These are phyloP conservation scores for Syngnathus rostellatus DNA, from an alignment of 2,797 vertebrate species.

Conservation along the genomic window DNA sequence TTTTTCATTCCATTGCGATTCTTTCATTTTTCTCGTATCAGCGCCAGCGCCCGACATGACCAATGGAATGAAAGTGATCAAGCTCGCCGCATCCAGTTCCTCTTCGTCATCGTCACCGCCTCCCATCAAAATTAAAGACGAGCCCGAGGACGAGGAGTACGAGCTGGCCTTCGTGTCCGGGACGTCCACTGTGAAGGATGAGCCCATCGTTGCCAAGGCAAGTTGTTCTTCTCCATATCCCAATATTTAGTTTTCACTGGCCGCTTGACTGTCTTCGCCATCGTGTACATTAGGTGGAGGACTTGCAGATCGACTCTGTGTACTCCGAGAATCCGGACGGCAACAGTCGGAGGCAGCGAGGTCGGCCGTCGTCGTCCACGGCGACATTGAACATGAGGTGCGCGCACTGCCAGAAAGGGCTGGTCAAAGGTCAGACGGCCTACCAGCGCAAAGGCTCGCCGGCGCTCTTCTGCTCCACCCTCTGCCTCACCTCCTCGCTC, in stretches of 20 bases:
- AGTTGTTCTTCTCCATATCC: constrained; percentile 14
- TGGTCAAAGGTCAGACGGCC: constrained; percentile 93
- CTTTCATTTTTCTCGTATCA: constrained; percentile 11
- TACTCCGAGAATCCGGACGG: constrained; percentile 76
- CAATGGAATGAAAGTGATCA: constrained; percentile 48
- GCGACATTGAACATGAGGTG: constrained; percentile 62
- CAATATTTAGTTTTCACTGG: too few relatives aligned
- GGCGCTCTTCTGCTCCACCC: constrained; percentile 91
- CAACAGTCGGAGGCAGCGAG: constrained; percentile 20
- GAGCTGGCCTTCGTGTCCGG: constrained; percentile 80
- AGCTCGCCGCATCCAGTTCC: constrained; percentile 11
- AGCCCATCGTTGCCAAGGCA: constrained; percentile 81
- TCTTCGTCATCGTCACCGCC: neutral
- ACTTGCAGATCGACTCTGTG: constrained; percentile 92
- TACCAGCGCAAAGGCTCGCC: constrained; percentile 94
- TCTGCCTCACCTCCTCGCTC: constrained; percentile 75
- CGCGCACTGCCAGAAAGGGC: constrained; percentile 84
- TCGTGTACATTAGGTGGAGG: constrained; percentile 53
- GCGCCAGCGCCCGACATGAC: constrained; percentile 24
- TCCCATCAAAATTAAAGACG: constrained; percentile 90
- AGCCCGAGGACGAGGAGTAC: constrained; percentile 94
- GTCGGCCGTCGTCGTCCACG: constrained; percentile 50
- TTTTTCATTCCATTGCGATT: neutral
- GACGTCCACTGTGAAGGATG: constrained; percentile 78
- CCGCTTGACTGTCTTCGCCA: neutral